Evolutionary conservation across 2,888 invertebrate genomes (phyloP), one percentile per base, ranked within the genome.

Genomic region (Eupeodes latifasciatus): DNA sequence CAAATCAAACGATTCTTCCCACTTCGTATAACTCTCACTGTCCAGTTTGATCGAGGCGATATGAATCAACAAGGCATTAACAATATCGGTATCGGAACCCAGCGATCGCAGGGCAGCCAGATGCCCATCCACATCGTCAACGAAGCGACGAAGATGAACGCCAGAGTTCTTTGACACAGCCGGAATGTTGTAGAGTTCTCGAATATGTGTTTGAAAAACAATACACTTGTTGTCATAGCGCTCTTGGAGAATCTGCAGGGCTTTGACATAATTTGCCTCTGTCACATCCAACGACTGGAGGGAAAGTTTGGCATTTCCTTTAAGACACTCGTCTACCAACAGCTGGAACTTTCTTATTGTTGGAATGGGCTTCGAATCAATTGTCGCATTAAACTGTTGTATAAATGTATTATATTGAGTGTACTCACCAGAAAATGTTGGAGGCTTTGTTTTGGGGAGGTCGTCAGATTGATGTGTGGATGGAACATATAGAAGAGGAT

Each of bases 181-280:
- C 14, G 66, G 78, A 40, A 81, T 27, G 44, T 61, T 49, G 55
- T 76, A 69, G 19, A 61, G 59, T 61, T 47, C 72, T 59, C 49
- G 59, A 61, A 72, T 72, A 34, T 74, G 59, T 47, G 72, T 61
- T 74, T 74, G 49, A 19, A 74, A 72, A 40, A 61, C 72, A 47
- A 59, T 61, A 27, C 72, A 59, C 62, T 81, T 81, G 49, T 85
- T 85, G 64, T 85, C 85, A 36, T 76, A 85, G 10, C 78, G 83
- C 14, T 40, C 16, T 72, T 62, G 53, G 16, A 66, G 53, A 36
- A 74, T 19, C 19, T 19, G 19, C 19, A 19, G 19, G 19, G 19
- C 19, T 19, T 19, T 19, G 19, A 19, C 19, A 19, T 19, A 19
- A 19, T 19, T 19, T 19, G 19, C 19, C 19, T 19, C 19, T 19